Conservation (phyloP, 1,140 invertebrate species). For the Orchestia grillus region DNA sequence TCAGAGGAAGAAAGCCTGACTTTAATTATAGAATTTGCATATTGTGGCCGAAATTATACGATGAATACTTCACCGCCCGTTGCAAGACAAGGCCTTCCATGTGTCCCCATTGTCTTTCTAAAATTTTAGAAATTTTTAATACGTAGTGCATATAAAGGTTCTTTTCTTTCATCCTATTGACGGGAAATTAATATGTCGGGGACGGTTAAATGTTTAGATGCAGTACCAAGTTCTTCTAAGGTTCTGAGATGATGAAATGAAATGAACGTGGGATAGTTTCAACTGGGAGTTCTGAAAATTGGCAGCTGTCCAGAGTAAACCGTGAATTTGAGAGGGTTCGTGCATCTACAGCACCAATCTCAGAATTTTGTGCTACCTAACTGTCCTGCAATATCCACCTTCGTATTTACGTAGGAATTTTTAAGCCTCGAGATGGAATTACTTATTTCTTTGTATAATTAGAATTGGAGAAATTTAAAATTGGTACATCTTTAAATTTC, state of each 20-base stretch:
- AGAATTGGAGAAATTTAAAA: no score
- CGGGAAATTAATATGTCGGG: not conserved
- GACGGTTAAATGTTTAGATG: no score
- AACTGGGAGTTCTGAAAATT: not conserved
- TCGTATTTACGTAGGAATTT: no score
- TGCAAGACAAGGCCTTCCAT: not conserved
- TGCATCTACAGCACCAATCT: no score
- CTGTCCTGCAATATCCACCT: no score
- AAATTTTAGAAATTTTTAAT: not conserved
- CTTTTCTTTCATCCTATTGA: not conserved
- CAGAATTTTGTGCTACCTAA: no score
- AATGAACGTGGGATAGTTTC: not conserved
- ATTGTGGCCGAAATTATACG: not conserved
- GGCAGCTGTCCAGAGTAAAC: not conserved
- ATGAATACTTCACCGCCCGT: not conserved
- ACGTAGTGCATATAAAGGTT: not conserved
- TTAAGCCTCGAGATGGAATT: no score
- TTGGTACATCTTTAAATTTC: no score
- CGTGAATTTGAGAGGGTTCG: no score
- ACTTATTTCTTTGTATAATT: no score
- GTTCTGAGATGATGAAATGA: not conserved
- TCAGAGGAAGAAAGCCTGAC: not conserved
- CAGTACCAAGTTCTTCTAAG: not conserved
- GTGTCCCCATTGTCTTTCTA: not conserved
- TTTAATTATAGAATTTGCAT: not conserved